Percentiles rank a stretch among this genome's conserved stretches.
Conservation (phyloP, 2,888 invertebrate genomes). For the Eucera pruinosa region DNA sequence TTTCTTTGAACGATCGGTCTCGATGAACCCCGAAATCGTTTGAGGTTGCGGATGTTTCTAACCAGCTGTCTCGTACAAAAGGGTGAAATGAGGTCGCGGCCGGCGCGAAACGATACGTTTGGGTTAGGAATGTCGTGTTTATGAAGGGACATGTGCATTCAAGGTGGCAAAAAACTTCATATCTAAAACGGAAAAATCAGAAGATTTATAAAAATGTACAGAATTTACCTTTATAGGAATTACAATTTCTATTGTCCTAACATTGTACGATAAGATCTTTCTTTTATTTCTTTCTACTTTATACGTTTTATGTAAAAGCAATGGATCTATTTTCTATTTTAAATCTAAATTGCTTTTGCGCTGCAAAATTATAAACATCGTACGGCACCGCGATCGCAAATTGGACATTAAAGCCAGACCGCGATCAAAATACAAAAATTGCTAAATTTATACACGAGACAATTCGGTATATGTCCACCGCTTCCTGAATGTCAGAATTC, state of each 20-base stretch:
- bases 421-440: slow-evolving; percentile 41
- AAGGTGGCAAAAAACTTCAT: background rate
- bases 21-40: slow-evolving; percentile 13
- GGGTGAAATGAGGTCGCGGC: slow-evolving; percentile 49
- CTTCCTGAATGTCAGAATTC: slow-evolving; percentile 39
- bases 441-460: slow-evolving; percentile 53
- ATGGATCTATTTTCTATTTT: background rate
- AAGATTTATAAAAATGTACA: no score
- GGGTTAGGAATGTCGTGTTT: background rate
- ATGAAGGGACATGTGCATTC: background rate
- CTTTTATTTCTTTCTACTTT: no score
- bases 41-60: slow-evolving; percentile 9
- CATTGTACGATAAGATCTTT: no score
- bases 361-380: background rate
- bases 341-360: slow-evolving; percentile 18
- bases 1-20: slow-evolving; percentile 4
- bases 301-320: no score
- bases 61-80: slow-evolving; percentile 38
- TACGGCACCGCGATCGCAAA: background rate
- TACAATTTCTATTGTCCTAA: no score
- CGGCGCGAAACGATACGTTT: slow-evolving; percentile 25
- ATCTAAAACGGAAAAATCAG: background rate
- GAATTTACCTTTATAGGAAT: no score
- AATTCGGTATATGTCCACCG: slow-evolving; percentile 33
- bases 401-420: slow-evolving; percentile 9